Base-by-base conservation (phyloP, 2,888 invertebrate genomes). In the Ptychoptera contaminata region DNA sequence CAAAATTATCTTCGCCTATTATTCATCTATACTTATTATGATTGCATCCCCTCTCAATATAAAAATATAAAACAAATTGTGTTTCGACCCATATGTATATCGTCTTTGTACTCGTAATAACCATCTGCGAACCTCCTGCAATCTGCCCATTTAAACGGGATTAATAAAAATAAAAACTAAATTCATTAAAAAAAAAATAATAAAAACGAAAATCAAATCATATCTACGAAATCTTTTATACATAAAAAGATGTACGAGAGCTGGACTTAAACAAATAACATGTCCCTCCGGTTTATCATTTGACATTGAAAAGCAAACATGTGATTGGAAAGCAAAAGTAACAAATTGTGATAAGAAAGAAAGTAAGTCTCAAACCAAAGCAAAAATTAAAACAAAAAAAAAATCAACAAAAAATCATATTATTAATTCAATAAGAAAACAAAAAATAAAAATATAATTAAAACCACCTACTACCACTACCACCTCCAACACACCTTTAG, bases 261-360 rank as follows among this genome's bases (percentile, higher is more conserved):
- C 87, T 75, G 87, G 87, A 77, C 82, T 88, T 76, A 87, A 86
- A 83, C 84, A 86, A 79, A 87, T 92, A 76, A 86, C 87, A 73
- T 92, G 92, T 74, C 91, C 92, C 69, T 86, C 87, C 69, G 91
- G 91, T 75, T 78, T 92, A 79, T 82, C 90, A 74, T 92, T 92
- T 79, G 92, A 92, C 79, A 81, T 92, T 76, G 84, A 87, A 76
- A 91, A 90, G 78, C 92, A 92, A 77, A 92, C 91, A 69, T 92
- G 92, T 76, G 90, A 92, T 79, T 92, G 92, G 92, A 91, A 90
- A 79, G 88, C 87, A 76, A 88, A 91, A 81, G 92, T 92, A 76
- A 80, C 75, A 76, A 91, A 84, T 82, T 92, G 91, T 82, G 84
- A 88, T 77, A 83, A 82, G 74, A 77, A 88, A 70, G 90, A 91